Conservation (phyloP, 2,888 invertebrate genomes). For the Halictus quadricinctus region DNA sequence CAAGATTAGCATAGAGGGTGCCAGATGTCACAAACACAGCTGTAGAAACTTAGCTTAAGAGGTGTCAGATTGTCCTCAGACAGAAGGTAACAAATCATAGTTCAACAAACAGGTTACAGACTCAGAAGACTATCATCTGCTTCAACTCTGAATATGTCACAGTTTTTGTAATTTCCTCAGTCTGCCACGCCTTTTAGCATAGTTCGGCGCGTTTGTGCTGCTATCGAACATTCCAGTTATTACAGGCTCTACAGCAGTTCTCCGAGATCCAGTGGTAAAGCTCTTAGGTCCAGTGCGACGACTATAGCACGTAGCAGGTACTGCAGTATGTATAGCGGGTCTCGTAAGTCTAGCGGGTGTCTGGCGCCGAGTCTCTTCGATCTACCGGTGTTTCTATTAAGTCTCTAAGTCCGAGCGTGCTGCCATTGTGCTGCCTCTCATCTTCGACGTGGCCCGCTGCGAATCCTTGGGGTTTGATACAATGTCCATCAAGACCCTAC, state of each 20-base stretch:
- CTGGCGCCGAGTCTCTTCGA: neutral
- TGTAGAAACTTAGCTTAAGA: no score
- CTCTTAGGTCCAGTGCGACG: neutral
- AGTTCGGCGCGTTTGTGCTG: neutral
- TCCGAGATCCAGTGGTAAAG: neutral
- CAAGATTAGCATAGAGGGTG: no score
- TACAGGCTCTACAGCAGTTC: neutral
- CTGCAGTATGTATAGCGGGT: neutral
- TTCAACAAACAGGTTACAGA: no score
- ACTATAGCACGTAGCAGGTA: neutral
- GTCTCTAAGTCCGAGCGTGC: slow-evolving; percentile 5
- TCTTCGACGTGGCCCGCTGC: neutral
- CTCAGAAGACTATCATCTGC: neutral
- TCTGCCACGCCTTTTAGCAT: neutral
- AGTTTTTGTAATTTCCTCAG: neutral
- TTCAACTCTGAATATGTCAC: neutral
- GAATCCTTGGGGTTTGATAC: slow-evolving; percentile 6
- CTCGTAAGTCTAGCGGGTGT: neutral
- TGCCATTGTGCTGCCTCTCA: neutral
- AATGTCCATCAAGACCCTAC: slow-evolving; percentile 16
- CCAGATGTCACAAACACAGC: no score
- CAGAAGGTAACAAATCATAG: no score
- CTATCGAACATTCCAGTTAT: neutral
- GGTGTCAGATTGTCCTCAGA: no score
- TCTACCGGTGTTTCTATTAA: slow-evolving; percentile 5